Conservation (phyloP, 2,888 invertebrate species). For the Tromatobia lineatoria region DNA sequence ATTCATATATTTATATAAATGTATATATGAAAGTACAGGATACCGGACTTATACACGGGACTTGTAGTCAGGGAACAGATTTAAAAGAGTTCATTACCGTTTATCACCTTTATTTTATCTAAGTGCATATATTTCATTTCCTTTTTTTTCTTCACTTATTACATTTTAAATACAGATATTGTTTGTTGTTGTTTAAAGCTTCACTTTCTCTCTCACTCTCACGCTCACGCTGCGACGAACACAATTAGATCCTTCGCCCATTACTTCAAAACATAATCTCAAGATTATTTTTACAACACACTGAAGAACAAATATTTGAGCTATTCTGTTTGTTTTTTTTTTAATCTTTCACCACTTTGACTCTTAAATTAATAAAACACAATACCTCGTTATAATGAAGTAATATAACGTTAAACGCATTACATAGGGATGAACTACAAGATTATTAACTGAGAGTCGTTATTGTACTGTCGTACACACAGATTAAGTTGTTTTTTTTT, state of each 20-base stretch:
- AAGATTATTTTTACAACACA: conserved; percentile 45
- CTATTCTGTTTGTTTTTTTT: conserved; percentile 16
- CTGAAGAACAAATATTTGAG: conserved; percentile 24
- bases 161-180: conserved; percentile 69
- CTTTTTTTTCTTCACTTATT: conserved; percentile 68
- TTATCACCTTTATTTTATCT: conserved; percentile 83
- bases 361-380: conserved; percentile 41
- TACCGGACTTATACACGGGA: conserved; percentile 68
- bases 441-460: conserved; percentile 32
- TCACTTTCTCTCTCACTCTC: conserved; percentile 74
- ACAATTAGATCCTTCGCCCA: conserved; percentile 55
- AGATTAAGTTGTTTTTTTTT: background rate
- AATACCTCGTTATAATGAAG: conserved; percentile 43
- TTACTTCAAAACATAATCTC: conserved; percentile 51
- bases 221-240: conserved; percentile 70
- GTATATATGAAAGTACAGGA: conserved; percentile 64
- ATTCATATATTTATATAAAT: conserved; percentile 3
- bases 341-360: conserved; percentile 16
- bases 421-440: conserved; percentile 53
- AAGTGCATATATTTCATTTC: conserved; percentile 68
- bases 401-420: conserved; percentile 52
- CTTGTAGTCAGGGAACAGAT: conserved; percentile 76
- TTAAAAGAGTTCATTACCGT: conserved; percentile 83
- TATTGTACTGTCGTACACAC: conserved; percentile 24
- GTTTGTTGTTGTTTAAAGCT: conserved; percentile 64